Evolutionary conservation across 1,140 invertebrate species (phyloP).

Genomic region (Anthonomus grandis): DNA sequence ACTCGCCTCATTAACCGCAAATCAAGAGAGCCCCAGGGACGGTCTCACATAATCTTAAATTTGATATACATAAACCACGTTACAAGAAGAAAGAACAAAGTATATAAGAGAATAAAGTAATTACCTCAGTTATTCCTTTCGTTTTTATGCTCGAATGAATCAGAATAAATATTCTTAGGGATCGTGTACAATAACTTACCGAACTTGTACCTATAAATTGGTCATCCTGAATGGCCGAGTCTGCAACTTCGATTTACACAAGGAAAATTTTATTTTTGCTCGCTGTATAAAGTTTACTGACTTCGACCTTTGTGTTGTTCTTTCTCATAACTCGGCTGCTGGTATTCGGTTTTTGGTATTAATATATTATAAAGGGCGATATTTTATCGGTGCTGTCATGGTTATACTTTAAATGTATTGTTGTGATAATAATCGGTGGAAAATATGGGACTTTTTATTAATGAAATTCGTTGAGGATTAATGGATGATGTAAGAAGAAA

Average conservation of each 20-base stretch:
- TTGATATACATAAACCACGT: slow-evolving; percentile 1
- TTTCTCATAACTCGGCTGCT: slow-evolving; percentile 21
- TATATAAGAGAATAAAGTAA: slow-evolving; percentile 37
- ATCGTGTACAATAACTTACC: slow-evolving; percentile 44
- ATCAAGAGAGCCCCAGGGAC: no score
- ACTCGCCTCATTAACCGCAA: no score
- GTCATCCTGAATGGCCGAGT: slow-evolving; percentile 38
- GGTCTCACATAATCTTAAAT: no score
- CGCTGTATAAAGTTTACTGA: slow-evolving; percentile 34
- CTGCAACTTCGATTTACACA: slow-evolving; percentile 36
- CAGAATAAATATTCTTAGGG: slow-evolving; percentile 39
- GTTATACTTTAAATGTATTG: no score
- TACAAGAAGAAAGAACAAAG: slow-evolving; percentile 7
- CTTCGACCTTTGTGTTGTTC: slow-evolving; percentile 29
- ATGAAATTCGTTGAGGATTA: no score
- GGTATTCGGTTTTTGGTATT: slow-evolving; percentile 18
- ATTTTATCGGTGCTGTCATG: no score
- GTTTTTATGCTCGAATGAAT: slow-evolving; percentile 43
- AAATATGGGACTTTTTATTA: no score
- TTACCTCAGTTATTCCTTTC: slow-evolving; percentile 39
- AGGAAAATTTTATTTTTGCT: slow-evolving; percentile 36
- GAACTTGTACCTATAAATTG: slow-evolving; percentile 43
- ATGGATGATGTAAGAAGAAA: no score
- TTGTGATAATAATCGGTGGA: no score
- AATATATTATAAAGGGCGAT: no score